A percentile compares a stretch with the other conserved stretches of the same genome.
Conservation (phyloP, 2,888 invertebrate genomes). For the Palloptera scutellata region DNA sequence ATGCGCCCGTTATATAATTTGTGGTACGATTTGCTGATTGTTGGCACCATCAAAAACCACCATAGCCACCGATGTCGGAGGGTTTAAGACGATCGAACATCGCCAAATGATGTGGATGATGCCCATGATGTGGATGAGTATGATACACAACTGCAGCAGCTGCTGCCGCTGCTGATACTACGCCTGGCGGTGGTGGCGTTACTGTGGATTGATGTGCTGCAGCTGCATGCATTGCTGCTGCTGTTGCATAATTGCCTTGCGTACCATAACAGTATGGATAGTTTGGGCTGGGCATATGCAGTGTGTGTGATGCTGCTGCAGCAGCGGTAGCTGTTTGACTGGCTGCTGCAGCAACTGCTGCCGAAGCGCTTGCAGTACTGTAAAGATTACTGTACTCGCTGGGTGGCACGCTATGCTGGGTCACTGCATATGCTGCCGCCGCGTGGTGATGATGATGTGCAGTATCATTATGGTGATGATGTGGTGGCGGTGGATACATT, state of each 20-base stretch:
- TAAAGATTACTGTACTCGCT: slow-evolving; percentile 32
- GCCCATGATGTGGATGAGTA: slow-evolving; percentile 38
- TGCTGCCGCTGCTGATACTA: slow-evolving; percentile 32
- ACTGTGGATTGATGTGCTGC: slow-evolving; percentile 28
- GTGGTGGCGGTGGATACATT: slow-evolving; percentile 55
- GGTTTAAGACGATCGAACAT: slow-evolving; percentile 67
- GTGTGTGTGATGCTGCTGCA: slow-evolving; percentile 65
- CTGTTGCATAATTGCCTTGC: slow-evolving; percentile 44
- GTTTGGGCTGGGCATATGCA: slow-evolving; percentile 76
- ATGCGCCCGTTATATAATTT: neutral
- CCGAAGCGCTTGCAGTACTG: slow-evolving; percentile 59
- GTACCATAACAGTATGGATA: slow-evolving; percentile 67
- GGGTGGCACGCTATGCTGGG: slow-evolving; percentile 35
- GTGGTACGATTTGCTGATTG: too few relatives aligned
- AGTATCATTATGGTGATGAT: slow-evolving; percentile 26
- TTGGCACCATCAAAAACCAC: slow-evolving; percentile 64
- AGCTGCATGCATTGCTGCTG: slow-evolving; percentile 29
- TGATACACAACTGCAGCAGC: slow-evolving; percentile 42
- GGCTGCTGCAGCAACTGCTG: slow-evolving; percentile 52
- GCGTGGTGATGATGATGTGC: slow-evolving; percentile 50
- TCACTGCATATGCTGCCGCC: slow-evolving; percentile 53
- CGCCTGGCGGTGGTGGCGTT: slow-evolving; percentile 34
- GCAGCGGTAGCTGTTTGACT: slow-evolving; percentile 35
- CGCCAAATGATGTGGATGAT: slow-evolving; percentile 59
- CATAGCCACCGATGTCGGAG: slow-evolving; percentile 66